These are phyloP conservation scores for Peromyscus attwateri DNA, from an alignment of 2,797 vertebrate genomes.

Conservation along the genomic window DNA sequence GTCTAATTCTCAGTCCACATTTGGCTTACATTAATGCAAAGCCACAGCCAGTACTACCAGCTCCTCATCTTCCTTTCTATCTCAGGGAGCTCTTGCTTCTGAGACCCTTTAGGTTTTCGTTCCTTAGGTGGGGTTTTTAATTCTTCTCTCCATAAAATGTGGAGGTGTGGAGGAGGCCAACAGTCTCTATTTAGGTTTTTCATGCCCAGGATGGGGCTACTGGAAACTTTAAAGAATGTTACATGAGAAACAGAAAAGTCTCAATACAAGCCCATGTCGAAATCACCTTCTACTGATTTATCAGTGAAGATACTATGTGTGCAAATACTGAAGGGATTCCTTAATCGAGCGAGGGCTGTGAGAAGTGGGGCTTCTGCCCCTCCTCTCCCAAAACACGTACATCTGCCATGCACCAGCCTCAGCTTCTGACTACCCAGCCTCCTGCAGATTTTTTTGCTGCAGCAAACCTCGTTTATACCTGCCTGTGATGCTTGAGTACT, in stretches of 20 bases:
- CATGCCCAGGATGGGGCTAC: conserved; percentile 65
- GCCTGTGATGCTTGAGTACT: not conserved
- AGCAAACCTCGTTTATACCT: not conserved
- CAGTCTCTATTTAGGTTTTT: conserved; percentile 71
- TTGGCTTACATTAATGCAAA: conserved; percentile 70
- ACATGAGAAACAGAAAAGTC: conserved; percentile 66
- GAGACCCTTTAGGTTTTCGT: conserved; percentile 70
- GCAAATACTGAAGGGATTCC: conserved; percentile 76
- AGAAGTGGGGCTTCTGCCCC: conserved; percentile 8
- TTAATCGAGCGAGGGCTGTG: not conserved
- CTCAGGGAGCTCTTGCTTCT: conserved; percentile 69
- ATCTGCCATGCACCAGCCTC: not conserved
- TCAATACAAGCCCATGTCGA: conserved; percentile 50
- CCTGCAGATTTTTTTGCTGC: not conserved
- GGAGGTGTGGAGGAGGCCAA: conserved; percentile 22
- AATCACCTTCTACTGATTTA: conserved; percentile 74
- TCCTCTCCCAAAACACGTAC: not conserved
- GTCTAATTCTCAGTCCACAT: conserved; percentile 38
- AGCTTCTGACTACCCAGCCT: not conserved
- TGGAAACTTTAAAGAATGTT: conserved; percentile 53
- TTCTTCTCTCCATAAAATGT: conserved; percentile 73
- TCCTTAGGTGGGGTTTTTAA: conserved; percentile 79
- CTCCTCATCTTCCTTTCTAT: conserved; percentile 27
- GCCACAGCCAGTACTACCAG: conserved; percentile 53
- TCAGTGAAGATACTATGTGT: conserved; percentile 68